Base-by-base conservation (phyloP, 2,888 invertebrate genomes). In the Caenorhabditis zanzibari region DNA sequence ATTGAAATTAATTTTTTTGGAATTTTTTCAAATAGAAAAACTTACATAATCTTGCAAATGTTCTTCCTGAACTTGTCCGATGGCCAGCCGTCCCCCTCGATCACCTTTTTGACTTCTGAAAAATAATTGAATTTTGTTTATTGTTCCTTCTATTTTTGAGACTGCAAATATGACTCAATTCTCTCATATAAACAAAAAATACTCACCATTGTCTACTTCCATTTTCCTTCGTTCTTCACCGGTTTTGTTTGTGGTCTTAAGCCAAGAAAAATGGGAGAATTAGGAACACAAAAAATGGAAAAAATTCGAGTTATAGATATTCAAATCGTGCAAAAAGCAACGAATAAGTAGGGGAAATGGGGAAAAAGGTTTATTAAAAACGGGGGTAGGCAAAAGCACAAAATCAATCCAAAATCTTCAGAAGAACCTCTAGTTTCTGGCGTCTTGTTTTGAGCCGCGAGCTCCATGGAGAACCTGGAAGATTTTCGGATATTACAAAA, bases 391-490 rank as follows among this genome's bases (percentile, higher is more conserved):
- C 6, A 16, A 44, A 44, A 44, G 16, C 12, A 44, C 0, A 32
- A 32, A 4, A 32, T 4, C 32, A 32, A 32, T 32, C 32, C 32
- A 32, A 32, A 32, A 32, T 32, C 32, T 32, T 85, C 63, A 85
- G 72, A 81, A 89, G 26, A 88, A 58, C 22, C 87, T 90, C 72
- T 90, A 88, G 96, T 96, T 41, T 97, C 97, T 0, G 98, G 98
- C 92, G n/a, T n/a, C n/a, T 98, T 98, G 92, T 97, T 96, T 93
- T 98, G 98, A 0, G 99, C 98, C 85, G 99, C 95, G 61, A 99
- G 94, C 92, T 99, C 99, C n/a, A 28, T 85, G 54, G 22, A 89
- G 87, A 24, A 77, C 66, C 84, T 85, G 71, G 7, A 82, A 81
- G 24, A 16, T n/a, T n/a, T n/a, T n/a, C n/a, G n/a, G n/a, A n/a